phyloP scores from a whole-genome alignment of 1,140 invertebrate genomes.

The Hyposmocoma kahamanoa region DNA sequence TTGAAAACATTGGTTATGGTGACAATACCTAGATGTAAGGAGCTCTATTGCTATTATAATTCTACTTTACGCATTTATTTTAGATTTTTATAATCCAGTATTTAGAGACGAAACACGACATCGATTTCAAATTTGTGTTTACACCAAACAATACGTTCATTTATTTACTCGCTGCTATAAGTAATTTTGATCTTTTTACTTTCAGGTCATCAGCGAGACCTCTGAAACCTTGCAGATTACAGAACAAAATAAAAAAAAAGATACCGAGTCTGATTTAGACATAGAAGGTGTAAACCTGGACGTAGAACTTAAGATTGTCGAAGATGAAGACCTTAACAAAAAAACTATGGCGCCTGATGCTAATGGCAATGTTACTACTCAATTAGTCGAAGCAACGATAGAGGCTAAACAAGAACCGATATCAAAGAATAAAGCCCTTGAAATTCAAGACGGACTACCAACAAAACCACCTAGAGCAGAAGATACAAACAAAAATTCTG shows the following conservation, averaged over 20 bases:
- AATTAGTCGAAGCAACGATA: conserved; percentile 6
- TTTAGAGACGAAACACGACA: too few species aligned
- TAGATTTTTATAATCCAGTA: too few species aligned
- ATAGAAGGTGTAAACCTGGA: conserved; percentile 56
- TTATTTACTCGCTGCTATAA: too few species aligned
- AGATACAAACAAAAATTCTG: conserved; percentile 16
- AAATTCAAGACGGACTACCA: conserved; percentile 13
- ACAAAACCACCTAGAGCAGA: conserved; percentile 10
- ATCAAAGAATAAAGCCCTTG: background rate
- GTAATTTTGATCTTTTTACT: conserved; percentile 14
- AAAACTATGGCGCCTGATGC: conserved; percentile 3
- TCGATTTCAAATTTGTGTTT: too few species aligned
- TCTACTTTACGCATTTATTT: too few species aligned
- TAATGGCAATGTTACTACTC: conserved; percentile 3
- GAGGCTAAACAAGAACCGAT: background rate
- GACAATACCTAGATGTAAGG: too few species aligned
- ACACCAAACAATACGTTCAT: too few species aligned
- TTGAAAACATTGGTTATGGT: too few species aligned
- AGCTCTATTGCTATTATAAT: too few species aligned
- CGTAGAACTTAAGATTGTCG: conserved; percentile 68
- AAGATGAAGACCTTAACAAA: conserved; percentile 46
- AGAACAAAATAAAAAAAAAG: conserved; percentile 5
- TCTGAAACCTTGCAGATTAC: conserved; percentile 21
- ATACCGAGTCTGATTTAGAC: conserved; percentile 37
- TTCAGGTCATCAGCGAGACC: conserved; percentile 32